Conservation (phyloP, 2,797 vertebrate genomes). For the Hypotaenidia philippensis region DNA sequence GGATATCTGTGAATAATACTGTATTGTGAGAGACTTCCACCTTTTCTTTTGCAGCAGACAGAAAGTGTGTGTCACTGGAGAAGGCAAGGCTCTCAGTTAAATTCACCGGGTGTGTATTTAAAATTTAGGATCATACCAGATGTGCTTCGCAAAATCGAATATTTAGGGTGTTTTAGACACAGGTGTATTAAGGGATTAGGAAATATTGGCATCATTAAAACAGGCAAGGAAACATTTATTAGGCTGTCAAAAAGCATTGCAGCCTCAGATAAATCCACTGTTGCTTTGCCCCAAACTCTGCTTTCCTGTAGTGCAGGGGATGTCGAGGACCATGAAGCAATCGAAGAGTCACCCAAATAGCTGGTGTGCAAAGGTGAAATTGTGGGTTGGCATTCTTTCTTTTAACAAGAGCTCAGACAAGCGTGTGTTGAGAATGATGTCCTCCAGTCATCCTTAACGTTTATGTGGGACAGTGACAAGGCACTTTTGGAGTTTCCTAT, state of each 20-base stretch:
- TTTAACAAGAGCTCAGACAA: background rate
- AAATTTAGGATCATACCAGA: background rate
- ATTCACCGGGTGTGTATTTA: background rate
- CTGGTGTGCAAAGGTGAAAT: background rate
- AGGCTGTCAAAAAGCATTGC: background rate
- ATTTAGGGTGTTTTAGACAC: background rate
- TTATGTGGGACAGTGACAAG: background rate
- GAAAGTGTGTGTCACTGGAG: background rate
- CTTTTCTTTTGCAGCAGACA: conserved; percentile 12
- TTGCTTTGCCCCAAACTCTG: background rate
- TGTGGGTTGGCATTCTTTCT: accelerated
- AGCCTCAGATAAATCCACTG: background rate
- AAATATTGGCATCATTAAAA: background rate
- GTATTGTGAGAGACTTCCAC: conserved; percentile 37
- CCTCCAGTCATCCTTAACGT: background rate
- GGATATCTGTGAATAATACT: background rate
- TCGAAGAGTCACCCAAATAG: background rate
- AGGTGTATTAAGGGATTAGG: background rate
- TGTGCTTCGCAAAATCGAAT: background rate
- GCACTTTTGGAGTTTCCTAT: background rate
- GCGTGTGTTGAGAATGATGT: background rate
- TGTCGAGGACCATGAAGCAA: background rate
- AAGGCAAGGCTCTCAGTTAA: background rate
- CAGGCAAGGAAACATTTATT: background rate
- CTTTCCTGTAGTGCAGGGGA: background rate